phyloP scores from a whole-genome alignment of 2,888 invertebrate genomes.

The Tipula helvola region DNA sequence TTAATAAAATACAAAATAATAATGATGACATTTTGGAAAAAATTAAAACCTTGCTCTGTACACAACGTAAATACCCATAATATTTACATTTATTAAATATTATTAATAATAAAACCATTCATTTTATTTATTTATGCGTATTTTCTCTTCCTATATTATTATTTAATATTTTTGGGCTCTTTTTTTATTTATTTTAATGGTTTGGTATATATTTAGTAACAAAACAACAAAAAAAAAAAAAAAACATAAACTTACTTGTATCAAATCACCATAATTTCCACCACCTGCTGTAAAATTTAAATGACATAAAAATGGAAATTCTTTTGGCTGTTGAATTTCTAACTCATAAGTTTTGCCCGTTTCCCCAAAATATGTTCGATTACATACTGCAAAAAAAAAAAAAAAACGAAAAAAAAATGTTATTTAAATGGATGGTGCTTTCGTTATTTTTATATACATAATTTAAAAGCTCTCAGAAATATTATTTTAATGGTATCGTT shows the following conservation, averaged over 20 bases:
- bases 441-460: neutral
- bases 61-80: neutral
- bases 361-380: slow-evolving; percentile 70
- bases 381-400: slow-evolving; percentile 53
- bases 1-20: neutral
- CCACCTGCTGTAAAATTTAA: slow-evolving; percentile 75
- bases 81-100: neutral
- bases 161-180: neutral
- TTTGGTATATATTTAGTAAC: neutral
- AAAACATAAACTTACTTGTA: slow-evolving; percentile 45
- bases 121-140: neutral
- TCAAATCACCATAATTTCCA: slow-evolving; percentile 62
- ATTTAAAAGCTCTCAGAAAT: neutral
- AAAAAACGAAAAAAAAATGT: neutral
- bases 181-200: neutral
- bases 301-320: slow-evolving; percentile 67
- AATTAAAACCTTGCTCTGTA: neutral
- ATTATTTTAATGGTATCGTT: neutral
- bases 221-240: neutral
- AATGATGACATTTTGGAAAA: neutral
- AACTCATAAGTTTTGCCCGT: slow-evolving; percentile 68
- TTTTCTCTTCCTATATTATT: neutral
- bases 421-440: neutral
- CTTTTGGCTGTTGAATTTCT: slow-evolving; percentile 60
- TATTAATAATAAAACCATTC: neutral